Conservation (phyloP, 2,888 invertebrate species). For the Megamerina dolium region DNA sequence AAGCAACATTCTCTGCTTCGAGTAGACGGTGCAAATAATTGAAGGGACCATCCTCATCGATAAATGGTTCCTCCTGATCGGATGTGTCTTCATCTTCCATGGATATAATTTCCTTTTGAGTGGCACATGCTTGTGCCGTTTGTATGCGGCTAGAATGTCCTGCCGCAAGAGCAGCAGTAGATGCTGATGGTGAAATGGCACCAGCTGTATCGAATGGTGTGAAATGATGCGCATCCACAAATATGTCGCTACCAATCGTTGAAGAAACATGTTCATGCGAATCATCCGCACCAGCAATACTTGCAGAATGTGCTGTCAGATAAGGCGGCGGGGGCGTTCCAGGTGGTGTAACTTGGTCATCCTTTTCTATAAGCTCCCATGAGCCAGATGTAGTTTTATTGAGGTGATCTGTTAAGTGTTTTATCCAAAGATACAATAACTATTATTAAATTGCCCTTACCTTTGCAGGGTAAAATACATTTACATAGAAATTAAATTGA, state of each 20-base stretch:
- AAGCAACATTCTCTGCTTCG: slow-evolving; percentile 70
- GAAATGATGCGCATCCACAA: slow-evolving; percentile 38
- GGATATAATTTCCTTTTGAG: slow-evolving; percentile 78
- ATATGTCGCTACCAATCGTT: slow-evolving; percentile 24
- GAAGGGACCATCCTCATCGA: slow-evolving; percentile 85
- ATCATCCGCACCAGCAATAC: slow-evolving; percentile 34
- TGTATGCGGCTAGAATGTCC: slow-evolving; percentile 37
- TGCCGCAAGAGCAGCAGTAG: slow-evolving; percentile 15
- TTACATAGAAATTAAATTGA: slow-evolving; percentile 1
- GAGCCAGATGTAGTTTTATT: slow-evolving; percentile 47
- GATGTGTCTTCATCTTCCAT: slow-evolving; percentile 95
- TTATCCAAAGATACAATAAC: not conserved
- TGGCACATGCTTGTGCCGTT: slow-evolving; percentile 40
- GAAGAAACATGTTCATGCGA: slow-evolving; percentile 22
- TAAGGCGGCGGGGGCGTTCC: slow-evolving; percentile 89
- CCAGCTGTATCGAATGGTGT: slow-evolving; percentile 32
- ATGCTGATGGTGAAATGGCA: slow-evolving; percentile 28
- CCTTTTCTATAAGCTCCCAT: slow-evolving; percentile 48
- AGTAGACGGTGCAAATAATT: slow-evolving; percentile 74
- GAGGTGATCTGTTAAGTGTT: slow-evolving; percentile 38
- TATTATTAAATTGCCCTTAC: not conserved
- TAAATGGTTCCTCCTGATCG: slow-evolving; percentile 71
- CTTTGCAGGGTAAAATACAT: too few relatives aligned
- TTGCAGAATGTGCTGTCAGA: slow-evolving; percentile 39
- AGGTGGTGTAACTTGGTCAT: slow-evolving; percentile 60